phyloP scores from a whole-genome alignment of 2,888 invertebrate genomes.

The Frankliniella fusca region DNA sequence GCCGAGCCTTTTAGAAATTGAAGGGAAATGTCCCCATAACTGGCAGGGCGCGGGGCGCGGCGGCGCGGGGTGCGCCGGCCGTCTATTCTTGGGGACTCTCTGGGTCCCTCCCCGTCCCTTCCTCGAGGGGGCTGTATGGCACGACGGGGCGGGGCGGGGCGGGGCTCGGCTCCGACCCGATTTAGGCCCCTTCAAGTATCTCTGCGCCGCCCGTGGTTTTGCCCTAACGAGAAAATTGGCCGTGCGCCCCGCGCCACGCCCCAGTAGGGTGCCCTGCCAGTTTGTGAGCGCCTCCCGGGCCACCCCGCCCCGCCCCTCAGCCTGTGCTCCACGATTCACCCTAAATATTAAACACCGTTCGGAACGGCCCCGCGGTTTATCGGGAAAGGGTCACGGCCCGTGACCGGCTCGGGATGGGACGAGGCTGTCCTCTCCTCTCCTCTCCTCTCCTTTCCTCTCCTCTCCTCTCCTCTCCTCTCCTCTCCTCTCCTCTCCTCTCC shows the following conservation, averaged over 20 bases:
- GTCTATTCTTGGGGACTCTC: background rate
- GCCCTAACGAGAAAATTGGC: conserved; percentile 10
- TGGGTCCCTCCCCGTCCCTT: background rate
- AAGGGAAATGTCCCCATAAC: no score
- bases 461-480: background rate
- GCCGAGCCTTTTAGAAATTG: no score
- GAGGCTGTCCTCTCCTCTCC: background rate
- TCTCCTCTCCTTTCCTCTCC: background rate
- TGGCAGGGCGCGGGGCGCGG: no score
- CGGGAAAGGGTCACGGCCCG: no score
- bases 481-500: background rate
- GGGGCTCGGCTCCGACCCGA: background rate
- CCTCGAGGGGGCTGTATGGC: background rate
- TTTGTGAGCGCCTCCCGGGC: background rate
- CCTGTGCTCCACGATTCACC: background rate
- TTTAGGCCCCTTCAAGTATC: no score
- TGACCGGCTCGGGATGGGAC: background rate
- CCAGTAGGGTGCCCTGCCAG: background rate
- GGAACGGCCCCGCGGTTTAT: background rate
- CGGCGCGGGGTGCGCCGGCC: no score
- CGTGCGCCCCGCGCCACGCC: background rate
- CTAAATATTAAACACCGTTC: conserved; percentile 6
- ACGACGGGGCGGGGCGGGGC: background rate
- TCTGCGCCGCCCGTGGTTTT: background rate
- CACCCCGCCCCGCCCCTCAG: background rate